Evolutionary conservation across 2,888 invertebrate genomes (phyloP), one percentile per base, ranked within the genome.

Genomic region (Mactromeris polynyma): DNA sequence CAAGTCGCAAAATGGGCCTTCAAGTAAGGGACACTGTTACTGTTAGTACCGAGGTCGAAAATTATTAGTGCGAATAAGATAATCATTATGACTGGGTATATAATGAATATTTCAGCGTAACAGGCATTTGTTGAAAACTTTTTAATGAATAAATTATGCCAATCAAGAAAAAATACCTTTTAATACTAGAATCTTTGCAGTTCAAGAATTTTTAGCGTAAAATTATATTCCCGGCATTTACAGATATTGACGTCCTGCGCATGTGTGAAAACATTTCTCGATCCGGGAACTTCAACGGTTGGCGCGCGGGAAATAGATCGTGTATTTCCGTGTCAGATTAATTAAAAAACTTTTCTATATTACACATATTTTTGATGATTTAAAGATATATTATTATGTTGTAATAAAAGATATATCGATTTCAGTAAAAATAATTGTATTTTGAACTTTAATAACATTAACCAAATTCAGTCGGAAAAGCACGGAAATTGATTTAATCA

Each of bases 211-310:
- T 64, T 73, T 11, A 73, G 2, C 33, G 17, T 33, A 73, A 73
- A 73, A 36, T 73, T 73, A 73, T 36, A 73, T 79, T 79, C 79
- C 79, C 79, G 79, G 79, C 46, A 79, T n/a, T 26, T 79, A 42
- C n/a, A 14, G 42, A 14, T 33, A 9, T 33, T 64, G 26, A 64
- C 58, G 58, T 77, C 77, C 6, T 88, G 89, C 93, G 93, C 93
- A 92, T 90, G 92, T 90, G 89, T 85, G 69, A 83, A 31, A 42
- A 85, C 79, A 89, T 36, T 73, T 73, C 36, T 73, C 26, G 17
- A 73, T 93, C 93, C 93, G 93, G 93, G 91, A 80, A 54, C 87
- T 91, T 90, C 33, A 81, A 81, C 84, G 83, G 82, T 40, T 88
- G 54, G 40, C 85, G 83, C 86, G 92, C 92, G 93, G 93, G 91